Evolutionary conservation across 2,113 vertebrate genomes (phyloP).

Genomic region (Serilophus lunatus): DNA sequence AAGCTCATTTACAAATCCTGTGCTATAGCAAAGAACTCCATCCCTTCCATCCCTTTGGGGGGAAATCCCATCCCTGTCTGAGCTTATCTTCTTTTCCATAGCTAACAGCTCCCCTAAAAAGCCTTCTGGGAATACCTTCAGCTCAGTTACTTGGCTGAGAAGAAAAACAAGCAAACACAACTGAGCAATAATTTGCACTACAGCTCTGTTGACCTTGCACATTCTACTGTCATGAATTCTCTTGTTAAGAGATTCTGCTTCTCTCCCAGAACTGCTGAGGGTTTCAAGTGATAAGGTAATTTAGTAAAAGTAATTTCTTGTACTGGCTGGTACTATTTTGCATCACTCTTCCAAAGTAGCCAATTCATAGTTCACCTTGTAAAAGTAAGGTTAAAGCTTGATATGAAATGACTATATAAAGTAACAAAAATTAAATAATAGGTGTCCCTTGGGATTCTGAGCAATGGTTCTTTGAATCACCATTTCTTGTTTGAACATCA

Average conservation of each 20-base stretch:
- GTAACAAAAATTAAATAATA: neutral
- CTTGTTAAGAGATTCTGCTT: neutral
- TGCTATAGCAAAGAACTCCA: neutral
- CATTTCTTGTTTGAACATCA: neutral
- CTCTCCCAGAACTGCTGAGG: neutral
- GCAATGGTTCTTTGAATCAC: neutral
- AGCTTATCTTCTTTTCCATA: neutral
- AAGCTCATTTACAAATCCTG: neutral
- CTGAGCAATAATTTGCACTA: neutral
- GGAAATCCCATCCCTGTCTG: neutral
- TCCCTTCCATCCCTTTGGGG: too few species aligned
- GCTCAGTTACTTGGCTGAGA: neutral
- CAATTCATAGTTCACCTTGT: neutral
- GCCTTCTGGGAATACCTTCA: neutral
- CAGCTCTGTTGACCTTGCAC: neutral
- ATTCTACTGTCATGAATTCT: neutral
- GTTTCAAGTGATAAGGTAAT: neutral
- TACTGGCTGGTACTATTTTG: neutral
- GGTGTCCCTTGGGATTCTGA: neutral
- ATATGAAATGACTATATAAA: neutral
- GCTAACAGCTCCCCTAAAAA: neutral
- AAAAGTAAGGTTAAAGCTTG: neutral
- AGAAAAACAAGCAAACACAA: neutral
- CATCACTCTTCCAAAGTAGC: neutral
- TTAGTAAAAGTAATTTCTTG: neutral